These are phyloP conservation scores for Anguilla rostrata DNA, from an alignment of 2,113 vertebrate species.

Conservation along the genomic window DNA sequence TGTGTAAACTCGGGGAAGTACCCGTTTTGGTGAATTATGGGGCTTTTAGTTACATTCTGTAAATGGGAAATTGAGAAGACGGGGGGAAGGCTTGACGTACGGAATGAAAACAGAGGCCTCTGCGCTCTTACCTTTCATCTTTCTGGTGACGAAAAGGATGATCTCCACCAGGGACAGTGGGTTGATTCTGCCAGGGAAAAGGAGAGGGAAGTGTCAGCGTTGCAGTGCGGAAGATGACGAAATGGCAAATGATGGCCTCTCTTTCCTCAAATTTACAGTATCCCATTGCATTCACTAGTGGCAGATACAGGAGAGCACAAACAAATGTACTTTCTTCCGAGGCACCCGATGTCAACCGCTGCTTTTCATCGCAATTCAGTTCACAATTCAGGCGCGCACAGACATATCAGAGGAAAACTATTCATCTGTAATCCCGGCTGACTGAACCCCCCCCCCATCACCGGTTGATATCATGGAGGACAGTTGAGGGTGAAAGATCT, in stretches of 20 bases:
- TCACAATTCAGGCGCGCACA: too few species aligned
- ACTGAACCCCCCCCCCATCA: too few species aligned
- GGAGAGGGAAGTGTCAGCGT: not conserved
- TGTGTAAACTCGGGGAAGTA: not conserved
- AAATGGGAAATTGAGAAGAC: not conserved
- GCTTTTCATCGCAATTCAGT: too few species aligned
- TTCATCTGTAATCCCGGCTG: too few species aligned
- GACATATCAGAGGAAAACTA: too few species aligned
- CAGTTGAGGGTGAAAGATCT: not conserved
- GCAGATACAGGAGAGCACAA: too few species aligned
- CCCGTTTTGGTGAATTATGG: too few species aligned
- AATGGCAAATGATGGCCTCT: not conserved
- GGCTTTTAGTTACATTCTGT: too few species aligned
- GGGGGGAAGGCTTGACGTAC: not conserved
- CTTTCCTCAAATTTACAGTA: too few species aligned
- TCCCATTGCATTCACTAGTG: too few species aligned
- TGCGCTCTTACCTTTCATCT: conserved; percentile 83
- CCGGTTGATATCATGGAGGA: not conserved
- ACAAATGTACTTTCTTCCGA: too few species aligned
- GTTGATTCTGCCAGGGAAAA: conserved; percentile 81
- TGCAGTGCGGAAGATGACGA: not conserved
- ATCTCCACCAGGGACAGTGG: conserved; percentile 95
- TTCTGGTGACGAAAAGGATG: conserved; percentile 86
- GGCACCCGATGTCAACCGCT: too few species aligned
- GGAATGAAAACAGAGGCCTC: not conserved